phyloP scores from a whole-genome alignment of 53 echinoderm and acorn worm genomes.

The Luidia sarsii region DNA sequence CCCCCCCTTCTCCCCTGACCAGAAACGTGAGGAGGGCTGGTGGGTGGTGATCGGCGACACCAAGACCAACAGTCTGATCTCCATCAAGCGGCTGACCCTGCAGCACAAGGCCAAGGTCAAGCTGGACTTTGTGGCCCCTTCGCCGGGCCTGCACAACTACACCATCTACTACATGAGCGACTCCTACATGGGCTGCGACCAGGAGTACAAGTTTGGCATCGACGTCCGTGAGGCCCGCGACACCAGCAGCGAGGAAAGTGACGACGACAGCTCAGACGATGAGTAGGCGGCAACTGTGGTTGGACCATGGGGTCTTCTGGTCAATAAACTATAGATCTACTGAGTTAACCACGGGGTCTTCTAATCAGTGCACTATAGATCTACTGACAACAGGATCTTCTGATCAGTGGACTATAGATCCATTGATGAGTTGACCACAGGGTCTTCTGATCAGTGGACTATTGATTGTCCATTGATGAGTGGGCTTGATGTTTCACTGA shows the following conservation, averaged over 20 bases:
- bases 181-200: slow-evolving; percentile 99
- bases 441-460: too few species aligned
- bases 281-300: slow-evolving; percentile 65
- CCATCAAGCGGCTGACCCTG: slow-evolving; percentile 97
- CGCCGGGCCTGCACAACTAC: slow-evolving; percentile 86
- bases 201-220: slow-evolving; percentile 95
- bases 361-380: neutral
- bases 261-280: slow-evolving; percentile 89
- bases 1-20: neutral
- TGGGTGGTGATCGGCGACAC: slow-evolving; percentile 99
- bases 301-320: neutral
- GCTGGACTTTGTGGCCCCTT: slow-evolving; percentile 99
- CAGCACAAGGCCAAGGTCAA: slow-evolving; percentile 99
- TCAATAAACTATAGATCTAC: neutral
- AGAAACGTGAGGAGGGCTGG: slow-evolving; percentile 99
- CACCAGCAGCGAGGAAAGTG: slow-evolving; percentile 79
- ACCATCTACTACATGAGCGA: slow-evolving; percentile 99
- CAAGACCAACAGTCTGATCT: slow-evolving; percentile 99
- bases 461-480: too few species aligned
- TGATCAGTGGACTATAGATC: neutral
- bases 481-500: too few species aligned
- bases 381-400: neutral
- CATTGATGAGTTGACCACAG: neutral
- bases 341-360: neutral
- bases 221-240: slow-evolving; percentile 82